These are phyloP conservation scores for Lithosia quadra DNA, from an alignment of 2,888 invertebrate genomes.

Conservation along the genomic window DNA sequence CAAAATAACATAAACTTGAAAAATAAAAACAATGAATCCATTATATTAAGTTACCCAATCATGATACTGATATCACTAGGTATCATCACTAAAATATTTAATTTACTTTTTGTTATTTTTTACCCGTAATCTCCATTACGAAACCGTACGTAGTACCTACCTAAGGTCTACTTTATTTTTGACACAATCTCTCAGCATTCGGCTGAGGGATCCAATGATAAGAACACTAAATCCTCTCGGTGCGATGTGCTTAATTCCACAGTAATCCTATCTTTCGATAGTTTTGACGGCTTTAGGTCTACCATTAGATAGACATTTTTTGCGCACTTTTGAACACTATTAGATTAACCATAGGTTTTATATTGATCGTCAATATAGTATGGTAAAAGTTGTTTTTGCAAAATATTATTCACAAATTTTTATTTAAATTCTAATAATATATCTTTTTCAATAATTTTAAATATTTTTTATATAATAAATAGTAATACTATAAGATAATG, in stretches of 20 bases:
- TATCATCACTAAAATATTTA: conserved; percentile 36
- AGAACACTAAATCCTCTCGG: conserved; percentile 45
- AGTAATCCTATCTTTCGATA: conserved; percentile 42
- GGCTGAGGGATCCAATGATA: conserved; percentile 42
- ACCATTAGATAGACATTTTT: not conserved
- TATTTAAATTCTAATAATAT: too few relatives aligned
- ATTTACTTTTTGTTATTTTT: conserved; percentile 32
- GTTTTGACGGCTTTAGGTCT: conserved; percentile 23
- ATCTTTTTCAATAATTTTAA: too few relatives aligned
- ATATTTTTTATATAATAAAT: too few relatives aligned
- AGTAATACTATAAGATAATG: too few relatives aligned
- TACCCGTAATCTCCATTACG: conserved; percentile 30
- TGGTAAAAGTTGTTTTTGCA: too few relatives aligned
- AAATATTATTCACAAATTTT: too few relatives aligned
- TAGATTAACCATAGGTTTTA: not conserved
- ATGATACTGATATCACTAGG: too few relatives aligned
- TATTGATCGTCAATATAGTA: not conserved
- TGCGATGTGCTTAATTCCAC: conserved; percentile 40
- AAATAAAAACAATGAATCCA: too few relatives aligned
- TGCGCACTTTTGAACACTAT: not conserved
- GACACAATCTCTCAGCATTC: conserved; percentile 48
- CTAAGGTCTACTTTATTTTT: conserved; percentile 48
- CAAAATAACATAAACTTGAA: too few relatives aligned
- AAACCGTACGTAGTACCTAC: not conserved
- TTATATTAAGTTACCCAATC: conserved; percentile 9